These are phyloP conservation scores for Acanthosepion pharaonis DNA, from an alignment of 2,888 invertebrate genomes.

Conservation along the genomic window DNA sequence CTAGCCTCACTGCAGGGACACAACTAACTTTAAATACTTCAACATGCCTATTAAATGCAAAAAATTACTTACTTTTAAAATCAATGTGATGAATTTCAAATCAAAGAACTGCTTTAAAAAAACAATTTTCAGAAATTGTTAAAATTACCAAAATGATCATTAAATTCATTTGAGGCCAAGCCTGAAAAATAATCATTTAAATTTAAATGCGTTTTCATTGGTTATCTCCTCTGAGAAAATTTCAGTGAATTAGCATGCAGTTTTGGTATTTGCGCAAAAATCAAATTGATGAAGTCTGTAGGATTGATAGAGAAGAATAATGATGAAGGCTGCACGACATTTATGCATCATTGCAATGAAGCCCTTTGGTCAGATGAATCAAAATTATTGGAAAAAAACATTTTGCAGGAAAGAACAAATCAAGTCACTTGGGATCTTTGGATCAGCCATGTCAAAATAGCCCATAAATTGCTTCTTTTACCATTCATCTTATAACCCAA, in stretches of 20 bases:
- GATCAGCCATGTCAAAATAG: background rate
- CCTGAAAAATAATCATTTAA: background rate
- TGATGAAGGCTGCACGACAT: background rate
- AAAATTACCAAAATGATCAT: no score
- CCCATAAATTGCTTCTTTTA: conserved; percentile 12
- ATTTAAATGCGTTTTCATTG: background rate
- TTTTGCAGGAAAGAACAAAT: background rate
- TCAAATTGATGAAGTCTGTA: background rate
- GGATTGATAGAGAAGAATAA: conserved; percentile 33
- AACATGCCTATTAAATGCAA: no score
- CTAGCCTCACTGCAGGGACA: no score
- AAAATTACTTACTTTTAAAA: no score
- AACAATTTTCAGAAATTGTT: no score
- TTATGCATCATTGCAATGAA: background rate
- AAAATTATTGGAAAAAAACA: background rate
- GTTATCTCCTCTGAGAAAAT: background rate
- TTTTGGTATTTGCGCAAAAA: background rate
- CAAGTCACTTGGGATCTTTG: background rate
- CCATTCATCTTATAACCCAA: conserved; percentile 17
- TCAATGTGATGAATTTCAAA: no score
- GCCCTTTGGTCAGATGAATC: conserved; percentile 33
- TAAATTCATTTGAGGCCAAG: no score
- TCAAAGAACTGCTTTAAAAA: no score
- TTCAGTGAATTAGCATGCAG: background rate
- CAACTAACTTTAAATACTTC: no score